Base-by-base conservation (phyloP, 1,140 invertebrate species). In the Hesperophylax magnus region DNA sequence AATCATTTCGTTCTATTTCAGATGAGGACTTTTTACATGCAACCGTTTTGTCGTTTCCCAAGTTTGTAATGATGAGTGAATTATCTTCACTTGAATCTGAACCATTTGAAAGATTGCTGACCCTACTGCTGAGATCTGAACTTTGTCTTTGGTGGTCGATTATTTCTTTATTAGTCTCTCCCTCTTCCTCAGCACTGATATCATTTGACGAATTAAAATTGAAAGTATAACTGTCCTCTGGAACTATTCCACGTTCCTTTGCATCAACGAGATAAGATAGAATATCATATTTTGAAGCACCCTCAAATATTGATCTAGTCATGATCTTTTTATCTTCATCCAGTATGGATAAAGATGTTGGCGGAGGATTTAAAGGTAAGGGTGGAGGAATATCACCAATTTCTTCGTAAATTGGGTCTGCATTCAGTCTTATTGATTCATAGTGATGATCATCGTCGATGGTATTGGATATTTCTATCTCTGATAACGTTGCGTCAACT, bases 331-430 rank as follows among this genome's bases (percentile, higher is more conserved):
- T 89, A 82, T 94, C 94, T 75, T 94, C 92, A 58, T 92, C 92
- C 81, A 93, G 89, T 0, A 91, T 86, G 52, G 86, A 39, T 85
- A 92, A 85, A 52, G 88, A 89, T 72, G 90, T 87, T 0, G 93
- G 95, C 6, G 95, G 94, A 11, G 94, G 94, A 84, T 93, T 94
- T 0, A 94, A 85, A 2, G 95, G 95, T 72, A 96, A 86, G 7
- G 94, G 94, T 18, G 94, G 95, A 9, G 95, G 95, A 84, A 94
- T 93, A 82, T 96, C 94, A 11, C 92, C 91, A 71, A 97, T 96
- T 89, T 97, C 96, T 89, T 97, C 96, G 86, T 97, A 97, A 85
- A 97, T 97, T 3, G 95, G 96, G 89, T 97, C 96, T n/a, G 86
- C 89, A 83, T 92, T 92, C n/a, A 91, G 84, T 58, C 94, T 91